phyloP scores from a whole-genome alignment of 2,888 invertebrate species.

The Vanessa cardui region DNA sequence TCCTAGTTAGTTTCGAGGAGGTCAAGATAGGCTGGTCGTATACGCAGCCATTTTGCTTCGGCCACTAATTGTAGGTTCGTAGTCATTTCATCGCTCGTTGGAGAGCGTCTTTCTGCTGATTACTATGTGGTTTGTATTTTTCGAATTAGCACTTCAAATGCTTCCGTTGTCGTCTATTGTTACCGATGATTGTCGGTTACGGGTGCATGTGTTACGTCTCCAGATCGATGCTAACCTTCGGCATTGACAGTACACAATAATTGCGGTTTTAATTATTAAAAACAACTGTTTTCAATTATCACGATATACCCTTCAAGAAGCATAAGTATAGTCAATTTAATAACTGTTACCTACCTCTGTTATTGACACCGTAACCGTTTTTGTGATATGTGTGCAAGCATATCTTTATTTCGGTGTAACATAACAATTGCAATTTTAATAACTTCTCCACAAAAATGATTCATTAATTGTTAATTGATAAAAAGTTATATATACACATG shows the following conservation, averaged over 20 bases:
- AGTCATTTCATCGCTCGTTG: conserved; percentile 74
- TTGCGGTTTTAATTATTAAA: conserved; percentile 33
- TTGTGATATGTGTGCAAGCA: too few species aligned
- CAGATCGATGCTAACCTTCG: conserved; percentile 33
- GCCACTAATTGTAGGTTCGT: conserved; percentile 73
- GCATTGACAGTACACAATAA: conserved; percentile 31
- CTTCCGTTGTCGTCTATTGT: conserved; percentile 74
- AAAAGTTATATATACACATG: too few species aligned
- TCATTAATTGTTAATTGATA: too few species aligned
- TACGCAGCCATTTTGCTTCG: conserved; percentile 79
- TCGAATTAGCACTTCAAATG: conserved; percentile 80
- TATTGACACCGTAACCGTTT: too few species aligned
- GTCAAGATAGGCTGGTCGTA: conserved; percentile 47
- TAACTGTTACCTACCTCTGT: too few species aligned
- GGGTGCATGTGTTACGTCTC: conserved; percentile 27
- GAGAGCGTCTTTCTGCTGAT: conserved; percentile 72
- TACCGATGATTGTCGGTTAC: conserved; percentile 57
- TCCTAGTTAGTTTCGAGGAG: conserved; percentile 20
- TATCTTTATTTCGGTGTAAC: too few species aligned
- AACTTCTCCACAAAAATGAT: too few species aligned
- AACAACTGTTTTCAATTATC: conserved; percentile 34
- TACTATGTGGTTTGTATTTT: conserved; percentile 77
- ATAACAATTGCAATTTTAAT: too few species aligned
- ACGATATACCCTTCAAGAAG: background rate
- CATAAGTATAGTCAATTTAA: too few species aligned